Base-by-base conservation (phyloP, 2,888 invertebrate genomes). In the Antitype chi region DNA sequence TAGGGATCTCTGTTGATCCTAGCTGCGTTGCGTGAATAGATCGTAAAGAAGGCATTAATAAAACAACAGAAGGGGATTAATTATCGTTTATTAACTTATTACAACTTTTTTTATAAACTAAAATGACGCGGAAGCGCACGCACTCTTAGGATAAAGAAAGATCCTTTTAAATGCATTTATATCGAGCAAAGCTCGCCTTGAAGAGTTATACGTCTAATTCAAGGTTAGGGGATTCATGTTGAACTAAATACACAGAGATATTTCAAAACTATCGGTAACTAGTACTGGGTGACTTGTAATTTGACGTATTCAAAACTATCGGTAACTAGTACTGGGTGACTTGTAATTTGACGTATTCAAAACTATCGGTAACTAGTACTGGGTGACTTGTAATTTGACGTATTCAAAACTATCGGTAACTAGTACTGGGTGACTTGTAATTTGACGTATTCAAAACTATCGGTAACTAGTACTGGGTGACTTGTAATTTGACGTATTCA, bases 31-130 rank as follows among this genome's bases (percentile, higher is more conserved):
- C 53, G 32, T 68, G 32, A 32, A 28, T 25, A 43, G 0, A 60
- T 60, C 43, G 38, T 49, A 23, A 55, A 72, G 47, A 38, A 52
- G 74, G 43, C 59, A 53, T 28, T n/a, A 76, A 69, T 77, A 63
- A 79, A 79, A 79, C 80, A 63, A 68, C 38, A 55, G 2, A 64
- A 17, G 13, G 17, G 17, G 32, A 49, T 69, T 79, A 13, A 64
- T 74, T 69, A 64, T 67, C 9, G 13, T 79, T 80, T 74, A 80
- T 74, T 80, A 11, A 43, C 52, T 32, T 32, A 64, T 52, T 73
- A 72, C 47, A 78, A 64, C 23, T 2, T 2, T 25, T 25, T 47
- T 8, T 25, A 67, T 53, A 66, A 63, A 13, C 15, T 67, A 52
- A 7, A n/a, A 64, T 15, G 17, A 52, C 47, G 62, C 38, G 49